Evolutionary conservation across 2,797 vertebrate species (phyloP), one percentile per base, ranked within the genome.

Genomic region (Podargus strigoides): DNA sequence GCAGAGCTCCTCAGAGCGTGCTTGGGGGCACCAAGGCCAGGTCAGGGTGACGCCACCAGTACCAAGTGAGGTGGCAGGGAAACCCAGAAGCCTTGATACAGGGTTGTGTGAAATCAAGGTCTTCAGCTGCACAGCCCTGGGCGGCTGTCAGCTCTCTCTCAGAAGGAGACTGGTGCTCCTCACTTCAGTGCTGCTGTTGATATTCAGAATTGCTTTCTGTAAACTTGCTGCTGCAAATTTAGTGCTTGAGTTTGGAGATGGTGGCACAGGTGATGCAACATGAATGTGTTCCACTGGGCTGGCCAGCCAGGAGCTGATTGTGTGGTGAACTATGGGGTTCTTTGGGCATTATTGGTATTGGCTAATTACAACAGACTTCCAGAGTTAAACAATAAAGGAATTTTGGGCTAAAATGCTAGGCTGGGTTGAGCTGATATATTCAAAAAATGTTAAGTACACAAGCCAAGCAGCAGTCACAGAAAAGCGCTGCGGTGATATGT

Each of bases 221-320:
- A 66, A 66, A 66, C 10, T 39, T 34, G 22, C 60, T 69, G 21
- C 50, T 55, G 44, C 36, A 59, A 16, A 47, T 42, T 24, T 7
- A 46, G 22, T 32, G 12, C 28, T 81, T 47, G 19, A 4, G 4
- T 41, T 46, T 49, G 26, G 36, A 89, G 36, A 36, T 22, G 26
- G 50, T 47, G n/a, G n/a, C 27, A 55, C 16, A 39, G 26, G 13
- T 62, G 46, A 28, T 15, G n/a, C 60, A 94, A 47, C 14, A 37
- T 7, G 36, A 59, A 67, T 0, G 0, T 23, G 14, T 32, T 85
- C n/a, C 55, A 34, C 27, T 19, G 21, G 13, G 30, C 1, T 50
- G 50, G 14, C 39, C 26, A 53, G 10, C 1, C 6, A 60, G 23
- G 18, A 88, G 23, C 41, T 76, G 34, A 6, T 19, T 73, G 6